Evolutionary conservation across 2,113 vertebrate genomes (phyloP).

Genomic region (Embiotoca jacksoni): DNA sequence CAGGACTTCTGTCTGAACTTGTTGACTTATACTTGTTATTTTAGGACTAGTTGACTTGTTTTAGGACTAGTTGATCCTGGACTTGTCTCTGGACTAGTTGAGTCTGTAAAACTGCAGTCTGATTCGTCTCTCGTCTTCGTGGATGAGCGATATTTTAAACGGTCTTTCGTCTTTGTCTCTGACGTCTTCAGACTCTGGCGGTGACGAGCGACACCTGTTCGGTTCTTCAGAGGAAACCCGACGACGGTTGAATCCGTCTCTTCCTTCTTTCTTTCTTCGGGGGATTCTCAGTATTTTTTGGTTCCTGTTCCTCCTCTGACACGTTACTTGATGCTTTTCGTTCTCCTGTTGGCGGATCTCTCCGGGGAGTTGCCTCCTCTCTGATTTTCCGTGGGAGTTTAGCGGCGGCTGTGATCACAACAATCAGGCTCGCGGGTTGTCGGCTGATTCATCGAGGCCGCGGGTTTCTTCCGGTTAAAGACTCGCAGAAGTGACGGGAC

Average conservation of each 20-base stretch:
- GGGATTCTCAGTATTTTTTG: slow-evolving; percentile 41
- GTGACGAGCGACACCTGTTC: slow-evolving; percentile 19
- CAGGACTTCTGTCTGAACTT: too few species aligned
- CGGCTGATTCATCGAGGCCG: slow-evolving; percentile 7
- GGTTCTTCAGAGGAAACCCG: background rate
- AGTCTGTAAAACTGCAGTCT: too few species aligned
- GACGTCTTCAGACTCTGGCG: background rate
- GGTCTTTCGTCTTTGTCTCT: background rate
- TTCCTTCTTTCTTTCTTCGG: slow-evolving; percentile 14
- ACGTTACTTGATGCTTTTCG: slow-evolving; percentile 62
- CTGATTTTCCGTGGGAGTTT: slow-evolving; percentile 65
- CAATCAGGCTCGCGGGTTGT: slow-evolving; percentile 16
- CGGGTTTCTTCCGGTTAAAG: slow-evolving; percentile 3
- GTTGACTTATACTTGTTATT: too few species aligned
- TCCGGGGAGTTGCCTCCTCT: slow-evolving; percentile 52
- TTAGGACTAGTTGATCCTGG: too few species aligned
- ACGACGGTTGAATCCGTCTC: background rate
- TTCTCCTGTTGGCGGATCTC: slow-evolving; percentile 36
- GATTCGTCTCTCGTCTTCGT: too few species aligned
- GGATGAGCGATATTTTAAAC: too few species aligned
- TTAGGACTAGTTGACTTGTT: too few species aligned
- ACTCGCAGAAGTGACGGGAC: slow-evolving; percentile 6
- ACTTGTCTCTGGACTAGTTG: too few species aligned
- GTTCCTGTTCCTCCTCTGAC: slow-evolving; percentile 51
- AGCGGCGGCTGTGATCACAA: slow-evolving; percentile 67